phyloP scores from a whole-genome alignment of 92 coral and sea anemone species.

The Porites cylindrica region DNA sequence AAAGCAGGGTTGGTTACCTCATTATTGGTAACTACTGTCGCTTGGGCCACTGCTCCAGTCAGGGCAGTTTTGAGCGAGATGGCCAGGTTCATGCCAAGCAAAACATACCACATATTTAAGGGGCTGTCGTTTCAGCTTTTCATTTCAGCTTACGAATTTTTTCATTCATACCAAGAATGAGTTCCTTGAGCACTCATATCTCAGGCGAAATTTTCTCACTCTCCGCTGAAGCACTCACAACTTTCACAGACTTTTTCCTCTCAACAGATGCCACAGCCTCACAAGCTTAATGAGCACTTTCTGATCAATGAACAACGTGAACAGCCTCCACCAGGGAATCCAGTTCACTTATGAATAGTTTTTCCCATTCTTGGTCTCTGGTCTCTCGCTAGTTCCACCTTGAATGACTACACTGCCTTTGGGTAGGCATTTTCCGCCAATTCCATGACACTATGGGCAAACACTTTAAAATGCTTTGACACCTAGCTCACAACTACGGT shows the following conservation, averaged over 20 bases:
- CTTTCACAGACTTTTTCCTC: too few species aligned
- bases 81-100: conserved; percentile 40
- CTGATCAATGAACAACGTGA: conserved; percentile 40
- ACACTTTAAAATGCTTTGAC: conserved; percentile 58
- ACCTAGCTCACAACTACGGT: conserved; percentile 47
- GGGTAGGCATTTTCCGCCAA: conserved; percentile 74
- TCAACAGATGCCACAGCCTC: too few species aligned
- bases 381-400: conserved; percentile 49
- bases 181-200: conserved; percentile 52
- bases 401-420: conserved; percentile 51
- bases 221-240: conserved; percentile 30
- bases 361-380: conserved; percentile 42
- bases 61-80: conserved; percentile 42
- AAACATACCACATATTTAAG: conserved; percentile 19
- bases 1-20: background rate
- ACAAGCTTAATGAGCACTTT: conserved; percentile 40
- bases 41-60: background rate
- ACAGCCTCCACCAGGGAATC: conserved; percentile 55
- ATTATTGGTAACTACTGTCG: background rate
- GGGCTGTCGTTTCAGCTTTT: conserved; percentile 20
- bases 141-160: conserved; percentile 51
- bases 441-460: conserved; percentile 59
- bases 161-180: conserved; percentile 54
- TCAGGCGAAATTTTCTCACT: conserved; percentile 48
- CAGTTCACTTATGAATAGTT: conserved; percentile 48